Conservation (phyloP, 2,113 vertebrate species). For the Pterophyllum scalare region DNA sequence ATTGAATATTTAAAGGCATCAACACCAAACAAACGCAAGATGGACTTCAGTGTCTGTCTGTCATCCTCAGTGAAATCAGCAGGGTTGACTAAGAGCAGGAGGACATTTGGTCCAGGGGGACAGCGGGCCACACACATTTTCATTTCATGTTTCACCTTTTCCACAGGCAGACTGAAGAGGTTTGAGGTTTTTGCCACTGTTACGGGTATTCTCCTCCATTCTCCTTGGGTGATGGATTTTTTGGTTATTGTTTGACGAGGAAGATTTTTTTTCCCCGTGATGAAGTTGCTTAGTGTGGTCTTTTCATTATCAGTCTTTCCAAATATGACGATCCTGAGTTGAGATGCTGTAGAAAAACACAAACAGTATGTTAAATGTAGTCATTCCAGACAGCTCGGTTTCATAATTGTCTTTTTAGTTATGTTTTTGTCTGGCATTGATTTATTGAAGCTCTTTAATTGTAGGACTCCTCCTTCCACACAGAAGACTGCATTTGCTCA, state of each 20-base stretch:
- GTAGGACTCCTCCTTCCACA: rapidly evolving
- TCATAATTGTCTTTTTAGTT: neutral
- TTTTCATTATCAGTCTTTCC: neutral
- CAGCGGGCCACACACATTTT: neutral
- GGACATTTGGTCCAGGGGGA: constrained; percentile 41
- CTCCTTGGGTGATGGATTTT: neutral
- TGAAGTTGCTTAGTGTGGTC: neutral
- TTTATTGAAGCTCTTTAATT: neutral
- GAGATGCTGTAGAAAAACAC: neutral
- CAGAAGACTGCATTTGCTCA: neutral
- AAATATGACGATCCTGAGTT: constrained; percentile 7
- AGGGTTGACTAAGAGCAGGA: constrained; percentile 31
- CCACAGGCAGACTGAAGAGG: neutral
- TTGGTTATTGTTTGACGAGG: neutral
- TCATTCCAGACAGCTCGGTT: neutral
- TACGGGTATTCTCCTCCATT: neutral
- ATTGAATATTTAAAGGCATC: constrained; percentile 21
- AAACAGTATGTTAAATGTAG: neutral
- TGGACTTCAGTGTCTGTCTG: neutral
- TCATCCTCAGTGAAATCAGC: constrained; percentile 20
- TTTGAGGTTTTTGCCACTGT: constrained; percentile 26
- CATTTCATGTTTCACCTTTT: constrained; percentile 21
- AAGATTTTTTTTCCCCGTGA: neutral
- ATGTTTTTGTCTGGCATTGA: neutral
- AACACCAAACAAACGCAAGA: constrained; percentile 21